Evolutionary conservation across 64 coral and sea anemone genomes (phyloP).

Genomic region (Actinia tenebrosa): DNA sequence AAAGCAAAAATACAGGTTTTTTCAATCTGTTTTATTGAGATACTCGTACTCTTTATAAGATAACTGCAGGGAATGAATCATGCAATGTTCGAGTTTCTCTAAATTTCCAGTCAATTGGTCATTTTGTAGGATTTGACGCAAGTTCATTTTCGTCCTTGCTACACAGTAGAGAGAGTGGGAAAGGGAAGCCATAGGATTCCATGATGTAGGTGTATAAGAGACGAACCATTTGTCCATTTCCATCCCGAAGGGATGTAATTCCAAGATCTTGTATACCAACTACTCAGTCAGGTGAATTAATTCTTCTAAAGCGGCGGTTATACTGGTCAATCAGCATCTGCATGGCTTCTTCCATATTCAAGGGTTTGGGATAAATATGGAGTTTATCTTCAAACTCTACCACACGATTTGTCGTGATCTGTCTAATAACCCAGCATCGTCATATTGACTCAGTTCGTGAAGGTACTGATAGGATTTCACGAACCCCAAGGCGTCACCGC

Average conservation of each 20-base stretch:
- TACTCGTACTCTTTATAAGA: neutral
- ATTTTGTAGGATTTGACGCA: neutral
- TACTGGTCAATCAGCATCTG: neutral
- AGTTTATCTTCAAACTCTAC: neutral
- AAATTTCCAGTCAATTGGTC: neutral
- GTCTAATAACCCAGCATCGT: neutral
- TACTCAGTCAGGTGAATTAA: neutral
- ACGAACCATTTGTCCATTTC: neutral
- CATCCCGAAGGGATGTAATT: neutral
- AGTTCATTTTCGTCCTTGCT: neutral
- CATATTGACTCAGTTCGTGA: neutral
- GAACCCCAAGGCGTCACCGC: neutral
- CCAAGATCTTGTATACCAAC: neutral
- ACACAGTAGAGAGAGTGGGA: neutral
- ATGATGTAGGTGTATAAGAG: constrained; percentile 10
- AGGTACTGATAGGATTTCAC: neutral
- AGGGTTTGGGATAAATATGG: too few species aligned
- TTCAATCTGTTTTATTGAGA: neutral
- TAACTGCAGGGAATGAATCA: neutral
- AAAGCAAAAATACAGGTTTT: too few species aligned
- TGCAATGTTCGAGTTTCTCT: neutral
- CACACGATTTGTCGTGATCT: neutral
- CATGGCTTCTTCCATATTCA: neutral
- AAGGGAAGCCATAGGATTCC: neutral
- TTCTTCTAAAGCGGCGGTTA: neutral